A percentile compares a stretch with the other conserved stretches of the same genome.
These are phyloP conservation scores for Hirtodrosophila confusa DNA, from an alignment of 2,888 invertebrate species.

Conservation along the genomic window DNA sequence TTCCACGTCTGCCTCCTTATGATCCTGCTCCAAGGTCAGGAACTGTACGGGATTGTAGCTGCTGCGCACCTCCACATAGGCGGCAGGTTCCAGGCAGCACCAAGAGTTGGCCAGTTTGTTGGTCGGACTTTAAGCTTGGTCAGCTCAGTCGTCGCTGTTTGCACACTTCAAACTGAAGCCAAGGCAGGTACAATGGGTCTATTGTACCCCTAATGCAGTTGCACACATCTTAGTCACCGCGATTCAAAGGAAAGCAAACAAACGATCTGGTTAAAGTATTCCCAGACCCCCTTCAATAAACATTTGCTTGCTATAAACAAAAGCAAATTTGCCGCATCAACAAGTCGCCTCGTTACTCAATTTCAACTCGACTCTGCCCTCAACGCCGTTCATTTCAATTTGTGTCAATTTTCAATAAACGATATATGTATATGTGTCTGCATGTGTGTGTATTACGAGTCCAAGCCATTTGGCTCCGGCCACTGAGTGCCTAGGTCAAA, in stretches of 20 bases:
- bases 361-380: constrained; percentile 1
- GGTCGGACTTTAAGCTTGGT: too few relatives aligned
- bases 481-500: constrained; percentile 16
- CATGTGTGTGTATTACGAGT: background rate
- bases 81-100: constrained; percentile 49
- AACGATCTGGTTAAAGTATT: constrained; percentile 7
- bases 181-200: constrained; percentile 1
- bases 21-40: constrained; percentile 17
- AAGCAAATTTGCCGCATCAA: constrained; percentile 39
- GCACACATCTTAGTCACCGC: constrained; percentile 9
- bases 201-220: constrained; percentile 14
- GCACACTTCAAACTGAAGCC: constrained; percentile 35
- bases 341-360: constrained; percentile 32
- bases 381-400: constrained; percentile 39
- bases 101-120: constrained; percentile 36
- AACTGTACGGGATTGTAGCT: constrained; percentile 3
- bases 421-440: constrained; percentile 5
- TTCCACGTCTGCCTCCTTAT: constrained; percentile 7
- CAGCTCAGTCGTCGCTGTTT: constrained; percentile 10
- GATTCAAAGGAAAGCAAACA: constrained; percentile 40
- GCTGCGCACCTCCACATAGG: constrained; percentile 52
- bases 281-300: constrained; percentile 7
- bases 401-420: constrained; percentile 44
- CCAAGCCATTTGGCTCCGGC: constrained; percentile 12
- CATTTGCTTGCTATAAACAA: constrained; percentile 31